phyloP scores from a whole-genome alignment of 2,797 vertebrate species.

The Erethizon dorsatum region DNA sequence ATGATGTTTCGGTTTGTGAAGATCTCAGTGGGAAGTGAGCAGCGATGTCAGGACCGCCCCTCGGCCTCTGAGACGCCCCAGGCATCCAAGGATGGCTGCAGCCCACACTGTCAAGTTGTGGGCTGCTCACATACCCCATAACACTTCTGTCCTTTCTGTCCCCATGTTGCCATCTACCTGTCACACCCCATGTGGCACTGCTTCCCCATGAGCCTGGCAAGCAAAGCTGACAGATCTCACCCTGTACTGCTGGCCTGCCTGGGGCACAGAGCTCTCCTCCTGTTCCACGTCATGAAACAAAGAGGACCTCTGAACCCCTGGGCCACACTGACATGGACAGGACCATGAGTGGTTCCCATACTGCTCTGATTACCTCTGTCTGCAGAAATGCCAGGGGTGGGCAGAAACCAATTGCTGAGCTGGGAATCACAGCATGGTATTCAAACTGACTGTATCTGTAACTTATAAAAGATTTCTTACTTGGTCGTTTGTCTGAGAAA shows the following conservation, averaged over 20 bases:
- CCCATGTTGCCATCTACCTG: neutral
- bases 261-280: neutral
- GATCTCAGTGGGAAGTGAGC: neutral
- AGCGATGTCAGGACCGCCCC: neutral
- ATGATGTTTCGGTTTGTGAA: neutral
- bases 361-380: constrained; percentile 24
- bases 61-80: neutral
- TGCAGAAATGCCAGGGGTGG: neutral
- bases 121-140: neutral
- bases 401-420: neutral
- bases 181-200: neutral
- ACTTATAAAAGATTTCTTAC: constrained; percentile 68
- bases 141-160: neutral
- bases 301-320: neutral
- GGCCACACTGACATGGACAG: neutral
- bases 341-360: neutral
- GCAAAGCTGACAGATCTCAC: neutral
- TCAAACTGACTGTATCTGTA: constrained; percentile 54
- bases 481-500: constrained; percentile 79
- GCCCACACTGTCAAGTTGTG: neutral
- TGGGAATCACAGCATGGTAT: constrained; percentile 55
- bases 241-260: neutral
- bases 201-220: constrained; percentile 20
- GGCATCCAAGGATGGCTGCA: constrained; percentile 42
- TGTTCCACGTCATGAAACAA: neutral